Conservation (phyloP, 2,888 invertebrate species). For the Entomobrya multifasciata region DNA sequence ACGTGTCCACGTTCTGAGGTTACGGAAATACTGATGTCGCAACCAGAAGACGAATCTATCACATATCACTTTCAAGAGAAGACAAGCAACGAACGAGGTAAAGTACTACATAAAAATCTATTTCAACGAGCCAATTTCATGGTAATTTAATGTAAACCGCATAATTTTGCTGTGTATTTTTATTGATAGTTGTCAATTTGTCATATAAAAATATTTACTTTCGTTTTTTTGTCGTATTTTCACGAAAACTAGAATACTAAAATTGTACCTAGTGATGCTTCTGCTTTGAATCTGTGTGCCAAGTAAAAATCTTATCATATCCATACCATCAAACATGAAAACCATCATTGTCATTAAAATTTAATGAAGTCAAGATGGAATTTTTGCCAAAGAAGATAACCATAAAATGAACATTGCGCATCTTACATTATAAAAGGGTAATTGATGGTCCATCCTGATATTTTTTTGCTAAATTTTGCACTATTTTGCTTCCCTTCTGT, state of each 20-base stretch:
- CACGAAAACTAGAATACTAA: not conserved
- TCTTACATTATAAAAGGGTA: not conserved
- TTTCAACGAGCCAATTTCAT: not conserved
- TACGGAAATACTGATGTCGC: not conserved
- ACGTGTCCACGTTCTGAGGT: not conserved
- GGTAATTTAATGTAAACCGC: not conserved
- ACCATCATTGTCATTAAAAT: too few species aligned
- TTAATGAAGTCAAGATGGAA: slow-evolving; percentile 36
- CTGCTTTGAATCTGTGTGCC: too few species aligned
- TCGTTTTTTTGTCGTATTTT: not conserved
- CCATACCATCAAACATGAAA: too few species aligned
- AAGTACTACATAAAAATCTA: not conserved
- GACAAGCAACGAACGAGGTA: slow-evolving; percentile 28
- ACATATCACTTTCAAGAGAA: slow-evolving; percentile 32
- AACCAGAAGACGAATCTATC: not conserved
- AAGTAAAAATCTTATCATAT: too few species aligned
- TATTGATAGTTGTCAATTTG: not conserved
- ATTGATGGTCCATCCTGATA: not conserved
- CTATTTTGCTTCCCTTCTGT: slow-evolving; percentile 10
- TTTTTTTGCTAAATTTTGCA: slow-evolving; percentile 13
- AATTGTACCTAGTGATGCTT: too few species aligned
- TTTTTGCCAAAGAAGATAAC: slow-evolving; percentile 13
- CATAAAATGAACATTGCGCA: too few species aligned
- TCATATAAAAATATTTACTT: not conserved
- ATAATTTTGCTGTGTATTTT: not conserved